phyloP scores from a whole-genome alignment of 2,113 vertebrate species.

The Tychaedon coryphoeus region DNA sequence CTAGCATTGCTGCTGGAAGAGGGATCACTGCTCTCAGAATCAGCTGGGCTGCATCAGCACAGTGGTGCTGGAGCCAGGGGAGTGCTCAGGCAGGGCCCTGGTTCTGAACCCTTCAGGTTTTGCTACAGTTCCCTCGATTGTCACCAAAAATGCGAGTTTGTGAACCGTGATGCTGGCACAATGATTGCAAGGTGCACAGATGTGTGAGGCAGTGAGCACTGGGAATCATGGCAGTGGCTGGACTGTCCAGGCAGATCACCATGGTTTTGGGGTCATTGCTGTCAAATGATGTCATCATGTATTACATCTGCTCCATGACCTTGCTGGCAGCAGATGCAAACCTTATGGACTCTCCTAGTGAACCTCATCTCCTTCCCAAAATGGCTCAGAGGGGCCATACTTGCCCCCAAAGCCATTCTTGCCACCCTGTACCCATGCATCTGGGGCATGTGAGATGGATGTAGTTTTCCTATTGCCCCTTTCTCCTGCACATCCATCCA shows the following conservation, averaged over 20 bases:
- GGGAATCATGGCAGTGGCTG: not conserved
- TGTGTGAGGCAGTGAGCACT: not conserved
- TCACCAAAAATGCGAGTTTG: not conserved
- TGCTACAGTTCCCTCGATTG: not conserved
- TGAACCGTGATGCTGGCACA: not conserved
- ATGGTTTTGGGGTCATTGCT: fast-evolving
- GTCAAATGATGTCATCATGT: not conserved
- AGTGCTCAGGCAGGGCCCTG: not conserved
- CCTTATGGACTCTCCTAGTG: not conserved
- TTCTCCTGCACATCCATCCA: fast-evolving
- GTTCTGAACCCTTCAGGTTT: not conserved
- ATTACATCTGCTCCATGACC: not conserved
- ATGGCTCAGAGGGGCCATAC: not conserved
- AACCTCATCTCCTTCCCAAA: not conserved
- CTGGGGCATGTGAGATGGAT: not conserved
- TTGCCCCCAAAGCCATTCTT: not conserved
- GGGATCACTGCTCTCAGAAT: fast-evolving
- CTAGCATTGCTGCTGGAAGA: not conserved
- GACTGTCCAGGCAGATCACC: not conserved
- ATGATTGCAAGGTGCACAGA: fast-evolving
- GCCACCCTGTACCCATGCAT: not conserved
- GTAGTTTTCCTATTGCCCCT: not conserved
- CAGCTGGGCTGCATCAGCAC: not conserved
- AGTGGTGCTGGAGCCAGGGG: not conserved
- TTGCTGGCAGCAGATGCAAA: not conserved